Evolutionary conservation across 2,113 vertebrate species (phyloP).

Genomic region (Balaeniceps rex): DNA sequence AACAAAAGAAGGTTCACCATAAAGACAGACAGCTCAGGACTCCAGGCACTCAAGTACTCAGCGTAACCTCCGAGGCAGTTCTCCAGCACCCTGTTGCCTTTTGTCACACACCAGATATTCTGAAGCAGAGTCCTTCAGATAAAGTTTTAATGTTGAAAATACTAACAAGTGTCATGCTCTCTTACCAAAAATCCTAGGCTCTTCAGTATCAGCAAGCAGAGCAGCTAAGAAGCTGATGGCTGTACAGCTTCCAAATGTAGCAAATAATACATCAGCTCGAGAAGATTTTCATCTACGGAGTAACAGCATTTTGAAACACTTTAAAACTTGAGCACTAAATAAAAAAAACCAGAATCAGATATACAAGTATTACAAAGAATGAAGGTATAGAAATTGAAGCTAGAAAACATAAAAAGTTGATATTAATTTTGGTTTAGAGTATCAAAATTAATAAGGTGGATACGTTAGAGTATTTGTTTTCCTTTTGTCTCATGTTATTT

Average conservation of each 20-base stretch:
- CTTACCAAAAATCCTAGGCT: constrained; percentile 29
- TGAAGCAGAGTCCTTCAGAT: neutral
- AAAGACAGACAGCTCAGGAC: neutral
- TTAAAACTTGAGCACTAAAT: neutral
- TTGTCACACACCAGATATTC: neutral
- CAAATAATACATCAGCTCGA: neutral
- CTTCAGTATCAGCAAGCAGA: constrained; percentile 11
- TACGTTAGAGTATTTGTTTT: neutral
- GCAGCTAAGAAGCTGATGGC: neutral
- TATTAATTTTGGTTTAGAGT: neutral
- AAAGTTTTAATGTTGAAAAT: neutral
- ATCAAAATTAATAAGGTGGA: neutral
- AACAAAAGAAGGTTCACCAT: neutral
- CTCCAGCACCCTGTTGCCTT: neutral
- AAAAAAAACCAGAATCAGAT: neutral
- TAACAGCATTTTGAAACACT: neutral
- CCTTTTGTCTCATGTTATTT: neutral
- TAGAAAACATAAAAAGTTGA: neutral
- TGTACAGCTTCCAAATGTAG: neutral
- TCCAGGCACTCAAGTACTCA: neutral
- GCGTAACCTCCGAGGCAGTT: neutral
- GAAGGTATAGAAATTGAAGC: neutral
- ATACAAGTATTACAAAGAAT: neutral
- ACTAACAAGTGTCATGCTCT: neutral
- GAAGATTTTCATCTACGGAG: neutral